Percentiles rank a stretch among this genome's conserved stretches.
phyloP scores from a whole-genome alignment of 2,113 vertebrate genomes.

The Panthera tigris region DNA sequence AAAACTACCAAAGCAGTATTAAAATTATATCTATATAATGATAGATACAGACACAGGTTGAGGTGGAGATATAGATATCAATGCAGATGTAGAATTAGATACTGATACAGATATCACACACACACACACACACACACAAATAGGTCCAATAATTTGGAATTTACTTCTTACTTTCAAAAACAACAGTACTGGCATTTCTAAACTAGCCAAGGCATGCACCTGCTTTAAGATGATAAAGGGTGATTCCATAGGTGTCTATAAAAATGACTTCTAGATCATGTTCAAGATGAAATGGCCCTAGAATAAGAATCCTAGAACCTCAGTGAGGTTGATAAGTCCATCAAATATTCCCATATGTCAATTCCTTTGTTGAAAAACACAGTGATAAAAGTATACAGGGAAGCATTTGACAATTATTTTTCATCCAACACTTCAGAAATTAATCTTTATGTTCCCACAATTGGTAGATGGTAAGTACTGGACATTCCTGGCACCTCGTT shows the following conservation, averaged over 20 bases:
- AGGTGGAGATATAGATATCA: neutral
- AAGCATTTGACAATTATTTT: constrained; percentile 31
- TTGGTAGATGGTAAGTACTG: neutral
- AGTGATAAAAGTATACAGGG: neutral
- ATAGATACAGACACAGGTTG: neutral
- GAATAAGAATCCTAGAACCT: neutral
- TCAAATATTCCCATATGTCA: neutral
- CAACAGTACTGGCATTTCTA: neutral
- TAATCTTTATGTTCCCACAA: neutral
- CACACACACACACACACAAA: neutral
- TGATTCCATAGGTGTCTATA: neutral
- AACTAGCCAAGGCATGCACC: neutral
- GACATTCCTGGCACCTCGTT: neutral
- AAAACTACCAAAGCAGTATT: neutral
- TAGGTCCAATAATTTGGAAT: neutral
- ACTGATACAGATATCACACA: neutral
- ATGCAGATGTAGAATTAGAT: neutral
- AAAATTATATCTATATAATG: neutral
- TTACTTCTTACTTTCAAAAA: neutral
- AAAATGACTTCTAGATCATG: neutral
- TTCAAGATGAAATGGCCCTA: neutral
- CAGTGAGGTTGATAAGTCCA: neutral
- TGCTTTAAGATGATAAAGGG: neutral
- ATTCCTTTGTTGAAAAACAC: neutral
- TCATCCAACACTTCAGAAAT: neutral